These are phyloP conservation scores for Siniperca obscura DNA, from an alignment of 2,797 vertebrate genomes.

Conservation along the genomic window DNA sequence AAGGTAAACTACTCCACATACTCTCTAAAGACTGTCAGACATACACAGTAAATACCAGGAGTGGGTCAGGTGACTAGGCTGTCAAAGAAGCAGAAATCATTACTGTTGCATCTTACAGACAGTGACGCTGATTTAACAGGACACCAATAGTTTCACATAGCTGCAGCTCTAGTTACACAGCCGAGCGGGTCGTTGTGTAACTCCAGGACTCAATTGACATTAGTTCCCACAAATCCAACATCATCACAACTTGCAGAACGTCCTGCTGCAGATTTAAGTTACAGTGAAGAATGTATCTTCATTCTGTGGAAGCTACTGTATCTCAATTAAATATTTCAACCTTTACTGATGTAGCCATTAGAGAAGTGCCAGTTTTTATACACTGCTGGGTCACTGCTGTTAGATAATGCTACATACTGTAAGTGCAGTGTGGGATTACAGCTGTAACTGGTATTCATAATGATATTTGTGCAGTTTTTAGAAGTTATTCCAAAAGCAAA, in stretches of 20 bases:
- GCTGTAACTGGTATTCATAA: background rate
- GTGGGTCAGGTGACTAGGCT: background rate
- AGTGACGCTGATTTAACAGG: background rate
- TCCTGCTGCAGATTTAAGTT: conserved; percentile 40
- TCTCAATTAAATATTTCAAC: background rate
- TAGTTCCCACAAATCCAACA: conserved; percentile 20
- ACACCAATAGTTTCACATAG: conserved; percentile 46
- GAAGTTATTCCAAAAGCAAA: background rate
- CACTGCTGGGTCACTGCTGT: background rate
- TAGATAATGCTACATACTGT: no score
- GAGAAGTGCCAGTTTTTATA: background rate
- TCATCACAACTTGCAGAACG: background rate
- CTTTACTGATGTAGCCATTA: background rate
- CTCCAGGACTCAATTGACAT: background rate
- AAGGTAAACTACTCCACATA: background rate
- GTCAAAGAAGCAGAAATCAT: background rate
- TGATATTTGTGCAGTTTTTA: background rate
- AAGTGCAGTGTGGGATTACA: background rate
- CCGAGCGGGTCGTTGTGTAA: background rate
- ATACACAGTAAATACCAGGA: background rate
- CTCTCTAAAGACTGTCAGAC: background rate
- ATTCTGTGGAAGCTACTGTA: conserved; percentile 24
- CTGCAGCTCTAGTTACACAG: conserved; percentile 48
- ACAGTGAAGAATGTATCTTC: conserved; percentile 24
- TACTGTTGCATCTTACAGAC: background rate